These are phyloP conservation scores for Pardalotus punctatus DNA, from an alignment of 2,113 vertebrate genomes.

Conservation along the genomic window DNA sequence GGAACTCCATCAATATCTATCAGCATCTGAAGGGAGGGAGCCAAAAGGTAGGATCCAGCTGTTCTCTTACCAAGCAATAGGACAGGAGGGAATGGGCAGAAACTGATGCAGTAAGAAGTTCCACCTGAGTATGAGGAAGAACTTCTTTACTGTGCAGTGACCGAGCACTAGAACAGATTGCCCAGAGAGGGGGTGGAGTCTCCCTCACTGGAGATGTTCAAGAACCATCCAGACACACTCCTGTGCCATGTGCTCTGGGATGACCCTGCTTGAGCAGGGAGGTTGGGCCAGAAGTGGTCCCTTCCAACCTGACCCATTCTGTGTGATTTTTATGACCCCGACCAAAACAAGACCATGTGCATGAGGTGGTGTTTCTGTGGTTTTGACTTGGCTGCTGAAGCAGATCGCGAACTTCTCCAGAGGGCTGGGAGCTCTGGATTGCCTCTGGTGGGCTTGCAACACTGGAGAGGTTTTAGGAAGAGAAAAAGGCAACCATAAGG, in stretches of 20 bases:
- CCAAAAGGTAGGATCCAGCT: background rate
- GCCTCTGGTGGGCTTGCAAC: background rate
- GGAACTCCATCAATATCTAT: background rate
- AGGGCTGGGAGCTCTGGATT: background rate
- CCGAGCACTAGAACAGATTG: background rate
- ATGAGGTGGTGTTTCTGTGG: background rate
- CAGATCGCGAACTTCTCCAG: background rate
- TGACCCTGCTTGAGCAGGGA: background rate
- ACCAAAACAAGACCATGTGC: background rate
- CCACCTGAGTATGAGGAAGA: background rate
- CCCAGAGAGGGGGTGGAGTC: background rate
- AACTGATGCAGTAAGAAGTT: background rate
- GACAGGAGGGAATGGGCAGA: background rate
- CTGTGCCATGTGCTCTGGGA: background rate
- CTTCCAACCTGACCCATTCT: background rate
- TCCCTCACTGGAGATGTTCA: background rate
- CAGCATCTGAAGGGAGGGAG: background rate
- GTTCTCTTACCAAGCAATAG: background rate
- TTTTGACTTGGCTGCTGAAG: background rate
- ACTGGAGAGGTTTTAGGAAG: background rate
- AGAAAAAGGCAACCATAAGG: background rate
- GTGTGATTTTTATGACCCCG: background rate
- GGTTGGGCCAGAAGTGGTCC: background rate
- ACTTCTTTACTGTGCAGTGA: background rate
- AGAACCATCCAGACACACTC: background rate